Evolutionary conservation across 2,113 vertebrate species (phyloP).

Genomic region (Ceyx melanurus): DNA sequence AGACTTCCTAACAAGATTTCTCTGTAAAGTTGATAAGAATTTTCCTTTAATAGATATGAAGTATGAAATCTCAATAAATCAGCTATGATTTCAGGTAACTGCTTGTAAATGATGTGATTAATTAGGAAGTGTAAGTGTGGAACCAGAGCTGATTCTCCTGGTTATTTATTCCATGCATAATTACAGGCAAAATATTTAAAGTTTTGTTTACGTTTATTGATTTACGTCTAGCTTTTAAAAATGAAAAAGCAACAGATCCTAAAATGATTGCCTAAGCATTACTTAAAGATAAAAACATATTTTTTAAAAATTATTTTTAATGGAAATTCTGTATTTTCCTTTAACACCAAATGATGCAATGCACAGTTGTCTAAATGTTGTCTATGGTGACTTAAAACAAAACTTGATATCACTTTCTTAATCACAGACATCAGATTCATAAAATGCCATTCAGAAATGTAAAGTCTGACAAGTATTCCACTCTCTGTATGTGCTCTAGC

Average conservation of each 20-base stretch:
- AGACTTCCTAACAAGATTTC: not conserved
- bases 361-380: not conserved
- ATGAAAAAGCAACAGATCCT: not conserved
- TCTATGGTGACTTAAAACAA: not conserved
- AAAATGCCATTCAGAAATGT: not conserved
- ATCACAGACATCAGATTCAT: not conserved
- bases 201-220: not conserved
- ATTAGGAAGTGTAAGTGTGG: not conserved
- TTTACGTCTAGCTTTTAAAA: not conserved
- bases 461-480: not conserved
- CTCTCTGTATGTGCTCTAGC: not conserved
- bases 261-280: not conserved
- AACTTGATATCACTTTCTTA: not conserved
- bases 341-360: not conserved
- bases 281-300: not conserved
- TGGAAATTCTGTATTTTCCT: not conserved
- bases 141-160: not conserved
- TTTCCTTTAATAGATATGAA: not conserved
- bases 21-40: not conserved
- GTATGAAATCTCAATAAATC: not conserved
- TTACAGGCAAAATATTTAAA: not conserved
- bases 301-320: not conserved
- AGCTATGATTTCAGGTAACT: not conserved
- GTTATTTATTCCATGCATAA: not conserved
- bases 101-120: not conserved